Percentiles rank a stretch among this genome's conserved stretches.
Evolutionary conservation across 2,113 vertebrate species (phyloP).

Genomic region (Dendrocopos noguchii): DNA sequence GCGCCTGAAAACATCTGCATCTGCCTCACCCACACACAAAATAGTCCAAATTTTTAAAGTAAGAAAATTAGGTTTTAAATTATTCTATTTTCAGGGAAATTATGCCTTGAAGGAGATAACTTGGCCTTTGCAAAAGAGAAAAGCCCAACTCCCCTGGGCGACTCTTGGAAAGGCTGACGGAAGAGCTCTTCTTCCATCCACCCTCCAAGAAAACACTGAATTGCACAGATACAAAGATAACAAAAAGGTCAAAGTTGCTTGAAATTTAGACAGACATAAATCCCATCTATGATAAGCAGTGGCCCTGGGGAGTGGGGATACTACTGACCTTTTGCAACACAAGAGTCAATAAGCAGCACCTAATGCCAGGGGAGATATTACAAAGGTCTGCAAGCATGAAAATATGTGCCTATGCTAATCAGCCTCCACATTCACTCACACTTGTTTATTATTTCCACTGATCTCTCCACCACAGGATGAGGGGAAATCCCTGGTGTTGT

Average conservation of each 20-base stretch:
- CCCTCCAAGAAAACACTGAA: slow-evolving; percentile 47
- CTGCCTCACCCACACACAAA: neutral
- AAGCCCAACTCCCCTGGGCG: neutral
- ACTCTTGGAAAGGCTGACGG: neutral
- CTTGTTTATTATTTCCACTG: neutral
- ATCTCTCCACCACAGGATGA: neutral
- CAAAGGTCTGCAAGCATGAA: neutral
- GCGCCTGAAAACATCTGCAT: slow-evolving; percentile 49
- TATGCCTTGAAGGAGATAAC: neutral
- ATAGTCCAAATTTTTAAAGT: neutral
- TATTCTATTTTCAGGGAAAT: slow-evolving; percentile 22
- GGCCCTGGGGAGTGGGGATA: slow-evolving; percentile 15
- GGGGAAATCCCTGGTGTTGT: slow-evolving; percentile 5
- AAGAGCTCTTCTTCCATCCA: neutral
- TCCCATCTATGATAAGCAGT: slow-evolving; percentile 55
- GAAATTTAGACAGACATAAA: slow-evolving; percentile 71
- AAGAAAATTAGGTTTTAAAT: slow-evolving; percentile 24
- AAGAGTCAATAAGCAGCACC: slow-evolving; percentile 23
- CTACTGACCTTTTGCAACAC: slow-evolving; percentile 66
- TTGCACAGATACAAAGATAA: slow-evolving; percentile 23
- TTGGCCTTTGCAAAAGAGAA: slow-evolving; percentile 31
- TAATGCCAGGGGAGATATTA: neutral
- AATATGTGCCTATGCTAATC: neutral
- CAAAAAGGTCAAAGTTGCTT: slow-evolving; percentile 67
- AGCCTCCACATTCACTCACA: neutral